Conservation (phyloP, 2,113 vertebrate species). For the Hypanus sabinus region DNA sequence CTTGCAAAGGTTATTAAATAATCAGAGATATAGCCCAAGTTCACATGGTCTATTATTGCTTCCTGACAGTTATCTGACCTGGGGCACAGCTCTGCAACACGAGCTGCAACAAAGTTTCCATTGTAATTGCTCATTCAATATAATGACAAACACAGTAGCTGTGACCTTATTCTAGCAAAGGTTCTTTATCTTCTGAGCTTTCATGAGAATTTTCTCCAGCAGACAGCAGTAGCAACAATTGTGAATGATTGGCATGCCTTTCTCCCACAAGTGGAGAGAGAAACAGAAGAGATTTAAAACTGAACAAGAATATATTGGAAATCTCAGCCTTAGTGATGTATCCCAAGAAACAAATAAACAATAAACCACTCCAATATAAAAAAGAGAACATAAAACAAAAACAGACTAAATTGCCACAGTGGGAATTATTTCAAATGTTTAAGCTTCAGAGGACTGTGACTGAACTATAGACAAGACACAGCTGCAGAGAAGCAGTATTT, state of each 20-base stretch:
- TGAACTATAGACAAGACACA: no score
- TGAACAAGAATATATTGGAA: background rate
- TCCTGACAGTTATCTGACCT: conserved; percentile 32
- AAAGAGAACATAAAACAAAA: background rate
- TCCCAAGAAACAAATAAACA: background rate
- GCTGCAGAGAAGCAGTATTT: no score
- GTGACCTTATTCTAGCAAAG: conserved; percentile 15
- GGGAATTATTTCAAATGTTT: no score
- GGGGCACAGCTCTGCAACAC: background rate
- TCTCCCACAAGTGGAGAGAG: background rate
- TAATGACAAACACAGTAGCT: background rate
- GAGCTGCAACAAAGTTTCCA: background rate
- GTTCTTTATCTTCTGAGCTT: conserved; percentile 26
- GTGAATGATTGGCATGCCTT: background rate
- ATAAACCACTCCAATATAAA: background rate
- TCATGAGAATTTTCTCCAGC: background rate
- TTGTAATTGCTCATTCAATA: conserved; percentile 22
- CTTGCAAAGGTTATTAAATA: background rate
- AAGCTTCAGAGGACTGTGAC: no score
- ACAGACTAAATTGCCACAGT: background rate
- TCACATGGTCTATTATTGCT: background rate
- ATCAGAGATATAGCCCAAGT: background rate
- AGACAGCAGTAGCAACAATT: background rate
- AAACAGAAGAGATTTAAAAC: background rate
- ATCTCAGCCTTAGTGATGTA: background rate